These are phyloP conservation scores for Oryzias javanicus DNA, from an alignment of 2,113 vertebrate genomes.

Conservation along the genomic window DNA sequence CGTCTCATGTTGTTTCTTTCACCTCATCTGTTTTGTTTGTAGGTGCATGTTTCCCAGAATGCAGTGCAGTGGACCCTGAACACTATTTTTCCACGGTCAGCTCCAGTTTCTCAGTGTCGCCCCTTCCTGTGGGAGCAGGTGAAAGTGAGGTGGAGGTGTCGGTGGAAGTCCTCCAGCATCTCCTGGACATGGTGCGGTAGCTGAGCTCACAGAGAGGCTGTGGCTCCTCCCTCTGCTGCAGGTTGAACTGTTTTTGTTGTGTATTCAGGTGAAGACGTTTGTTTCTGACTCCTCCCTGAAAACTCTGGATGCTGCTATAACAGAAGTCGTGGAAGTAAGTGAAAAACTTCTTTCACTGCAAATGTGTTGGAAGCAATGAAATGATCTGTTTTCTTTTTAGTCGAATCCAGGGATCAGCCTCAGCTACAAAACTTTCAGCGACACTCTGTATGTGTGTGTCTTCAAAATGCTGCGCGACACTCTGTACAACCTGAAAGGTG, in stretches of 20 bases:
- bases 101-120: conserved; percentile 93
- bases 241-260: neutral
- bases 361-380: neutral
- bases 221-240: neutral
- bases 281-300: conserved; percentile 82
- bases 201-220: neutral
- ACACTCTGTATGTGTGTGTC: conserved; percentile 90
- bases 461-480: conserved; percentile 98
- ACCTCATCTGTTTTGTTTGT: neutral
- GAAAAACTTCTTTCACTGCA: neutral
- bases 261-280: conserved; percentile 78
- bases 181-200: conserved; percentile 83
- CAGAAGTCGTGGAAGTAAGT: conserved; percentile 83
- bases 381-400: conserved; percentile 70
- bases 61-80: conserved; percentile 83
- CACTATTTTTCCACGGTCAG: conserved; percentile 92
- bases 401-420: conserved; percentile 77
- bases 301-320: conserved; percentile 80
- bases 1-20: neutral
- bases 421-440: conserved; percentile 89
- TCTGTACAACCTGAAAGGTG: conserved; percentile 92
- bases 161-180: conserved; percentile 83
- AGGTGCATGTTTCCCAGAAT: conserved; percentile 88
- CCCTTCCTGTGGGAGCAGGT: conserved; percentile 83
- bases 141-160: conserved; percentile 87